Percentiles rank a stretch among this genome's conserved stretches.
phyloP scores from a whole-genome alignment of 2,888 invertebrate genomes.

The Drosophila barbarae region DNA sequence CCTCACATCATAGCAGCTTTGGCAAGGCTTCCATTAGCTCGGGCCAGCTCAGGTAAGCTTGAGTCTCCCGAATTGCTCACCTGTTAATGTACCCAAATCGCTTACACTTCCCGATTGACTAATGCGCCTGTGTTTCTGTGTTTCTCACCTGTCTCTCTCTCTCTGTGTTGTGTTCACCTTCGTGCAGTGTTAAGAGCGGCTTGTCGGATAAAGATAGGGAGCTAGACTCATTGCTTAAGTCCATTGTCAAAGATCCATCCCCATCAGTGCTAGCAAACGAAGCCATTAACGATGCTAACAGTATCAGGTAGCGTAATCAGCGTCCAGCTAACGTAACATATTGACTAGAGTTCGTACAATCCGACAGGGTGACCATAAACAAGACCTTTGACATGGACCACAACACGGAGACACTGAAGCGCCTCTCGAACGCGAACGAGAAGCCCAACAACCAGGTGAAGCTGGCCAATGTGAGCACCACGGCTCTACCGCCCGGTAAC shows the following conservation, averaged over 20 bases:
- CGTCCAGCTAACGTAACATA: not conserved
- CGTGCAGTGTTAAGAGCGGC: constrained; percentile 80
- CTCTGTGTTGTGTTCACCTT: constrained; percentile 50
- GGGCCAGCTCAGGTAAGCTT: constrained; percentile 77
- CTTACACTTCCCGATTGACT: constrained; percentile 44
- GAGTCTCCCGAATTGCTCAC: constrained; percentile 8
- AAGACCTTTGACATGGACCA: constrained; percentile 81
- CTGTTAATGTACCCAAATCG: constrained; percentile 5
- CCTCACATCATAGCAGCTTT: constrained; percentile 79
- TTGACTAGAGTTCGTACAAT: constrained; percentile 39
- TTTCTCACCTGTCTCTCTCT: constrained; percentile 54
- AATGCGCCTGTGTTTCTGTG: constrained; percentile 58
- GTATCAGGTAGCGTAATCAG: constrained; percentile 79
- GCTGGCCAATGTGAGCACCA: constrained; percentile 83
- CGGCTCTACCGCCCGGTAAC: constrained; percentile 90
- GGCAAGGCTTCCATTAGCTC: constrained; percentile 80
- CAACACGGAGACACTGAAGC: constrained; percentile 84
- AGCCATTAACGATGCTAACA: constrained; percentile 82
- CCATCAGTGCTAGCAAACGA: constrained; percentile 82
- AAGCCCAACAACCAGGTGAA: constrained; percentile 87
- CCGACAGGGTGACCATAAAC: constrained; percentile 79
- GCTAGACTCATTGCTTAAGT: constrained; percentile 88
- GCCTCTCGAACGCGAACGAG: constrained; percentile 82
- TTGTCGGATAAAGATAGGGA: constrained; percentile 82
- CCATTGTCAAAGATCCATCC: constrained; percentile 85